phyloP scores from a whole-genome alignment of 2,113 vertebrate species.

The Nothoprocta perdicaria region DNA sequence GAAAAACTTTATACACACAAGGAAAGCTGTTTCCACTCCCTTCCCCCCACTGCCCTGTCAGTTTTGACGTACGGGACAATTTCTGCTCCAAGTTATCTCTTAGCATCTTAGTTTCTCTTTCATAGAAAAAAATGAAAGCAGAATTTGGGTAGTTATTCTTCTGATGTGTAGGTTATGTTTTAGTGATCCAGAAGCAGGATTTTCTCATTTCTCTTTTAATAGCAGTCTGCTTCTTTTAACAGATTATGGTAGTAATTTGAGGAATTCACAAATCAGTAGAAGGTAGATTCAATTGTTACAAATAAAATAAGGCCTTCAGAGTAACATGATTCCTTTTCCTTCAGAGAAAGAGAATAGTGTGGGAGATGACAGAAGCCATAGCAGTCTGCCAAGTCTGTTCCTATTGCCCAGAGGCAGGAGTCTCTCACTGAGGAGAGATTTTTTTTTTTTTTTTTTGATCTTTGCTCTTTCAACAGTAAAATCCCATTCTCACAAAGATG shows the following conservation, averaged over 20 bases:
- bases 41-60: fast-evolving
- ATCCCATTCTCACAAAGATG: background rate
- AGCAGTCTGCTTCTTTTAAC: background rate
- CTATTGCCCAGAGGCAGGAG: background rate
- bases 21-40: background rate
- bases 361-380: background rate
- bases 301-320: background rate
- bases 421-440: background rate
- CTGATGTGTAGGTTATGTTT: background rate
- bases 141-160: background rate
- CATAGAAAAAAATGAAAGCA: background rate
- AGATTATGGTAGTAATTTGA: background rate
- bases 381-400: background rate
- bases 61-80: background rate
- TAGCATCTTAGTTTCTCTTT: background rate
- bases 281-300: background rate
- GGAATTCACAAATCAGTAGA: background rate
- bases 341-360: background rate
- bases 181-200: background rate
- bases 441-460: background rate
- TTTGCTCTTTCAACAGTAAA: background rate
- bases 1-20: background rate
- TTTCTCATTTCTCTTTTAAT: background rate
- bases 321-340: background rate
- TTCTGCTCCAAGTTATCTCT: background rate